Evolutionary conservation across 2,113 vertebrate species (phyloP).

Genomic region (Percopsis transmontana): DNA sequence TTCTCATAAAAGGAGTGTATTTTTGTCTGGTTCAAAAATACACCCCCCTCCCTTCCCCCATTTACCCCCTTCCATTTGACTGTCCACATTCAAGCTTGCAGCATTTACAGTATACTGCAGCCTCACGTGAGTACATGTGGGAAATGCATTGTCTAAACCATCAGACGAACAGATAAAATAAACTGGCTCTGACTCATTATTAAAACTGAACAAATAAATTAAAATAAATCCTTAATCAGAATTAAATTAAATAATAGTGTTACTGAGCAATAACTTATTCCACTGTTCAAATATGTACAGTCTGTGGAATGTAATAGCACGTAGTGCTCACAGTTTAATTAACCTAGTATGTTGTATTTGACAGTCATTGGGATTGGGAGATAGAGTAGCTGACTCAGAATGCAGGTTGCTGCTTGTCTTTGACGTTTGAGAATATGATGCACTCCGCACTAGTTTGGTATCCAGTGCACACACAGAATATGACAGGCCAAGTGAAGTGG

Average conservation of each 20-base stretch:
- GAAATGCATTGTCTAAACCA: slow-evolving; percentile 3
- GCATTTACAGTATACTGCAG: neutral
- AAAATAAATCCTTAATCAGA: neutral
- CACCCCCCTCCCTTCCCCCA: slow-evolving; percentile 31
- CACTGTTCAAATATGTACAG: neutral
- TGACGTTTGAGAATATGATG: neutral
- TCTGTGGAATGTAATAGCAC: neutral
- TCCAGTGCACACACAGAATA: neutral
- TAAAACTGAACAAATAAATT: neutral
- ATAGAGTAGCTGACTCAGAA: neutral
- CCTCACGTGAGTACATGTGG: slow-evolving; percentile 6
- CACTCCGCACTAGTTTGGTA: neutral
- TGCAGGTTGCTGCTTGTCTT: neutral
- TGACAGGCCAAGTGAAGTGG: neutral
- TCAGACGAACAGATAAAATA: too few species aligned
- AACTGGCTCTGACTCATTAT: neutral
- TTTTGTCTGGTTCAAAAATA: slow-evolving; percentile 63
- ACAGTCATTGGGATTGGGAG: too few species aligned
- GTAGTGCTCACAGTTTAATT: too few species aligned
- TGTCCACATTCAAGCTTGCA: slow-evolving; percentile 16
- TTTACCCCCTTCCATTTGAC: slow-evolving; percentile 8
- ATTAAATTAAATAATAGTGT: neutral
- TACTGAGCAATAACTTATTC: neutral
- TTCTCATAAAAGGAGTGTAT: slow-evolving; percentile 42
- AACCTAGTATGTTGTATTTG: too few species aligned